Evolutionary conservation across 2,888 invertebrate genomes (phyloP), one percentile per base, ranked within the genome.

Genomic region (Aethes cnicana): DNA sequence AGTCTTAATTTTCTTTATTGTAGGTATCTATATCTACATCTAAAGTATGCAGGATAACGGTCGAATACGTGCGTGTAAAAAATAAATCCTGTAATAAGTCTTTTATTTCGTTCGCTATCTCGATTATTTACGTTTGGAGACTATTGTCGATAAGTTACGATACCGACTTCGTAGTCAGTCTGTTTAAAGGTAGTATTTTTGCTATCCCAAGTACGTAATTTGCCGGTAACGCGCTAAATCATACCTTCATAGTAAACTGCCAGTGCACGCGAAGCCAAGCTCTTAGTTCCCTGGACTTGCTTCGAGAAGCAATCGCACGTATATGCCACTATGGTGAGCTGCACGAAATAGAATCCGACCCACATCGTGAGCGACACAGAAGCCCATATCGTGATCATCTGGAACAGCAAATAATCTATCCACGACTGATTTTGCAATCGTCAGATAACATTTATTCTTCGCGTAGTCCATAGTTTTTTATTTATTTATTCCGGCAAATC

Each of bases 181-280:
- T n/a, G n/a, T n/a, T n/a, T n/a, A n/a, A n/a, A n/a, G n/a, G n/a
- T n/a, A n/a, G n/a, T n/a, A n/a, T n/a, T n/a, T n/a, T n/a, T n/a
- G n/a, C n/a, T n/a, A n/a, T n/a, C n/a, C 3, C 9, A 18, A 5
- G 6, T 14, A 33, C 9, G 6, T 33, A 14, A 18, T 5, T n/a
- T 17, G 18, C 17, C 17, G 4, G 14, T 33, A 12, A n/a, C 18
- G 17, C 7, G 7, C 33, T 7, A 33, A 3, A 14, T 14, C 53
- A 49, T 59, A 76, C 76, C 73, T 48, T 74, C 67, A 18, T 57
- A 52, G 26, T 47, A 26, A 39, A 58, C 54, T 4, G 64, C 63
- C 52, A 75, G 57, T 8, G 65, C 52, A 11, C 63, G 57, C 23
- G 69, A 61, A 48, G 72, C 68, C 7, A 66, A 39, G 2, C 61